These are phyloP conservation scores for Lycaena phlaeas DNA, from an alignment of 2,888 invertebrate genomes.

Conservation along the genomic window DNA sequence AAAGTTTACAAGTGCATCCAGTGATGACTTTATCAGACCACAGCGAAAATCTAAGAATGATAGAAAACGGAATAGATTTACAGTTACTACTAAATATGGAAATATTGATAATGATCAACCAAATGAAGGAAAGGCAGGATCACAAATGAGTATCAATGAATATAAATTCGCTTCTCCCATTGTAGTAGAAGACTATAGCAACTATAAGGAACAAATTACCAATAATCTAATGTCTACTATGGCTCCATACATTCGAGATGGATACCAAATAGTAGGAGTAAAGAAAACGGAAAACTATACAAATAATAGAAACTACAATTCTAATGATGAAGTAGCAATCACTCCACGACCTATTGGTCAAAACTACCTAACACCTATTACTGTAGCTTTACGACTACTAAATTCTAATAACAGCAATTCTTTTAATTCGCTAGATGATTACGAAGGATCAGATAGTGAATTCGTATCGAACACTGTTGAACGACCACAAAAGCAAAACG, in stretches of 20 bases:
- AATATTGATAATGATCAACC: conserved; percentile 36
- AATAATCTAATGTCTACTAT: conserved; percentile 59
- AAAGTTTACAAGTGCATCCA: conserved; percentile 34
- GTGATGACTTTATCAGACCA: conserved; percentile 50
- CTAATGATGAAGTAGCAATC: conserved; percentile 42
- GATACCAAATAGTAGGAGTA: conserved; percentile 56
- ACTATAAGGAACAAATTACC: conserved; percentile 45
- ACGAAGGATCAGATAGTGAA: conserved; percentile 55
- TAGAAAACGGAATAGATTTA: conserved; percentile 33
- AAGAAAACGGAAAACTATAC: conserved; percentile 33
- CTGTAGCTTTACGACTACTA: conserved; percentile 70
- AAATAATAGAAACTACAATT: conserved; percentile 26
- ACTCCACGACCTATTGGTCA: conserved; percentile 71
- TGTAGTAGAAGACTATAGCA: conserved; percentile 50
- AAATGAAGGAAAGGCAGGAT: conserved; percentile 21
- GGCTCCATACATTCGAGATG: conserved; percentile 51
- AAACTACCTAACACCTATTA: conserved; percentile 74
- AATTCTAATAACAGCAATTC: conserved; percentile 53
- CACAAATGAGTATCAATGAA: too few species aligned
- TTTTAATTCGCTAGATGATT: conserved; percentile 49
- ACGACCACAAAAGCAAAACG: conserved; percentile 54
- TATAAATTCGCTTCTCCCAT: conserved; percentile 60
- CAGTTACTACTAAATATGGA: conserved; percentile 46
- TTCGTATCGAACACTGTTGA: conserved; percentile 43
- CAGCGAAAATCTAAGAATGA: conserved; percentile 30